These are phyloP conservation scores for Tetranychus cinnabarinus DNA, from an alignment of 1,140 invertebrate species.

Conservation along the genomic window DNA sequence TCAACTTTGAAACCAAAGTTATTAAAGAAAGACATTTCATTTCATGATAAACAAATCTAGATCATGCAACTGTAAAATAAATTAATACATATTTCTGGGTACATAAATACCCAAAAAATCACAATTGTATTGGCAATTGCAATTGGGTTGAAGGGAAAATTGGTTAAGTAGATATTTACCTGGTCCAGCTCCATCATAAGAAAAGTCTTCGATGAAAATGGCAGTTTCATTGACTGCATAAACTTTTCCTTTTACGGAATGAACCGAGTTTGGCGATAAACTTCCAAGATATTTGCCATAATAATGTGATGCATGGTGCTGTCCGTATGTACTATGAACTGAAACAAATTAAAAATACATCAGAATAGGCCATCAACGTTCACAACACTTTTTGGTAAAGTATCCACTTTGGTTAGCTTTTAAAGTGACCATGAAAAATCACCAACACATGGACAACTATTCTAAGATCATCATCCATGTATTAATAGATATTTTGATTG, in stretches of 20 bases:
- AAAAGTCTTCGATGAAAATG: conserved; percentile 59
- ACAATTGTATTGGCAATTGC: no score
- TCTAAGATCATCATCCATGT: no score
- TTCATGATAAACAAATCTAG: no score
- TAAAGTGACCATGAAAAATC: no score
- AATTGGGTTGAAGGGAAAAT: no score
- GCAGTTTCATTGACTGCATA: conserved; percentile 68
- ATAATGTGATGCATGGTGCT: neutral
- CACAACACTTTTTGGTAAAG: neutral
- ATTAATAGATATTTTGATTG: no score
- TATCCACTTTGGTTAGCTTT: neutral
- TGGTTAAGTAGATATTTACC: conserved; percentile 15
- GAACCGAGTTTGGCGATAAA: conserved; percentile 30
- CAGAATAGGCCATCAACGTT: neutral
- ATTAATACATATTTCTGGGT: no score
- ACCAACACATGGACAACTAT: no score
- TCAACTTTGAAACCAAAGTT: no score
- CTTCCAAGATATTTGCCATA: conserved; percentile 1
- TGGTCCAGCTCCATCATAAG: conserved; percentile 57
- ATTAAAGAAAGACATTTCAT: no score
- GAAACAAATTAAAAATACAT: neutral
- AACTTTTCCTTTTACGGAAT: conserved; percentile 45
- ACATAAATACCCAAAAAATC: no score
- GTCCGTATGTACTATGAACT: neutral
- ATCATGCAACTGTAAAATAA: no score